Percentiles rank a stretch among this genome's conserved stretches.
These are phyloP conservation scores for Drosophila pegasa DNA, from an alignment of 2,888 invertebrate genomes.

Conservation along the genomic window DNA sequence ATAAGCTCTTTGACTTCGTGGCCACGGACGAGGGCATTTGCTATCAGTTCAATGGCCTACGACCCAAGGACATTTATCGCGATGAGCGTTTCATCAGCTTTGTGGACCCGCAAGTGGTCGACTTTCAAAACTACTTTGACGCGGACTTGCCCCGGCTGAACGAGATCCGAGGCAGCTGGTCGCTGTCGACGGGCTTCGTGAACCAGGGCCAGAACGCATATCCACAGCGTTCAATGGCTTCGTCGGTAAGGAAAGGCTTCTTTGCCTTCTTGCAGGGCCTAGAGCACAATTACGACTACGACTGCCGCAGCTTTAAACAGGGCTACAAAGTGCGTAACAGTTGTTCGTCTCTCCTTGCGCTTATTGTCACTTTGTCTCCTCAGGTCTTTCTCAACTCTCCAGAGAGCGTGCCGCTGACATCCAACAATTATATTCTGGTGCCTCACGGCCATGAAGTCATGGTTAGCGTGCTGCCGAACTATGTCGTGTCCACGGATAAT, in stretches of 20 bases:
- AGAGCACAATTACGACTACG: conserved; percentile 88
- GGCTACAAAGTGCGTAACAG: conserved; percentile 87
- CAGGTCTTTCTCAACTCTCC: conserved; percentile 83
- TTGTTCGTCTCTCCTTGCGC: not conserved
- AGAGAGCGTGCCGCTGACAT: conserved; percentile 83
- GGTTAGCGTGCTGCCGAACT: conserved; percentile 89
- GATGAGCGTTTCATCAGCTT: conserved; percentile 74
- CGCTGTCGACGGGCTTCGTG: conserved; percentile 88
- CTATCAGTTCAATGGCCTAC: conserved; percentile 83
- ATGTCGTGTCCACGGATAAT: conserved; percentile 89
- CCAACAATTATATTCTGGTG: conserved; percentile 82
- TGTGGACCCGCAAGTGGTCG: conserved; percentile 70
- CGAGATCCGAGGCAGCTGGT: conserved; percentile 85
- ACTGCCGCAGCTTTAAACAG: conserved; percentile 90
- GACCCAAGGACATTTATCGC: conserved; percentile 80
- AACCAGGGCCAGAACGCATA: conserved; percentile 87
- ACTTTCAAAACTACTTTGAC: conserved; percentile 78
- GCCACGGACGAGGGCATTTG: conserved; percentile 84
- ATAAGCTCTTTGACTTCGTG: conserved; percentile 80
- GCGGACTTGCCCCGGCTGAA: conserved; percentile 49
- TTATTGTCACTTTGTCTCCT: not conserved
- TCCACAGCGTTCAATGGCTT: conserved; percentile 88
- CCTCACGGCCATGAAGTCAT: conserved; percentile 87
- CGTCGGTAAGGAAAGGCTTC: conserved; percentile 88
- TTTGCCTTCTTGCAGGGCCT: conserved; percentile 87